These are phyloP conservation scores for Manis pentadactyla DNA, from an alignment of 2,797 vertebrate genomes.

Conservation along the genomic window DNA sequence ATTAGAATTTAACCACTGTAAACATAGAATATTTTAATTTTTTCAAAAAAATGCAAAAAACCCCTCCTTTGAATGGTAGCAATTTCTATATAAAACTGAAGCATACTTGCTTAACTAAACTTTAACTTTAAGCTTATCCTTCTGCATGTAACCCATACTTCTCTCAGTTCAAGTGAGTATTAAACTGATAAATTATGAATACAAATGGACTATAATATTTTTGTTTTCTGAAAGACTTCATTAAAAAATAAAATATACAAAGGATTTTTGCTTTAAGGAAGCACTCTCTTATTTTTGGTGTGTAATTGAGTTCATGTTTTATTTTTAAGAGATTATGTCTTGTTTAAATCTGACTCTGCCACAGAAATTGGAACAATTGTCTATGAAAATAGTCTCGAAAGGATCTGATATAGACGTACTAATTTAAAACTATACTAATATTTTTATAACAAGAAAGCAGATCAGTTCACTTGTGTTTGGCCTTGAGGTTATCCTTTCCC, in stretches of 20 bases:
- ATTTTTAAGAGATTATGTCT: background rate
- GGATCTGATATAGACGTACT: background rate
- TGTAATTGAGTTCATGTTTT: background rate
- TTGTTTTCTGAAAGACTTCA: background rate
- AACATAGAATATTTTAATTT: slow-evolving; percentile 54
- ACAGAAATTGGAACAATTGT: slow-evolving; percentile 17
- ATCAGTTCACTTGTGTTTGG: background rate
- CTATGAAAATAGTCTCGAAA: background rate
- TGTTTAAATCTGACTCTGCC: background rate
- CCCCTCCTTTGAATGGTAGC: background rate
- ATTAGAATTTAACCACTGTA: slow-evolving; percentile 80
- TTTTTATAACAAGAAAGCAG: background rate
- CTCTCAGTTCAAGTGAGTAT: slow-evolving; percentile 26
- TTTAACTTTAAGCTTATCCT: background rate
- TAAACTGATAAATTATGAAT: background rate
- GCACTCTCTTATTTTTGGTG: background rate
- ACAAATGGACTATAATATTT: background rate
- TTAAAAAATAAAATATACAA: background rate
- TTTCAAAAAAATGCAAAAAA: slow-evolving; percentile 31
- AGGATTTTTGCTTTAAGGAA: background rate
- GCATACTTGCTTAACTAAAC: slow-evolving; percentile 47
- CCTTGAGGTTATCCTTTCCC: background rate
- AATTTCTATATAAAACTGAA: slow-evolving; percentile 34
- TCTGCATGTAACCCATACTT: slow-evolving; percentile 37
- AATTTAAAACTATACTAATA: slow-evolving; percentile 8